Base-by-base conservation (phyloP, 1,140 invertebrate genomes). In the Mizuhopecten yessoensis region DNA sequence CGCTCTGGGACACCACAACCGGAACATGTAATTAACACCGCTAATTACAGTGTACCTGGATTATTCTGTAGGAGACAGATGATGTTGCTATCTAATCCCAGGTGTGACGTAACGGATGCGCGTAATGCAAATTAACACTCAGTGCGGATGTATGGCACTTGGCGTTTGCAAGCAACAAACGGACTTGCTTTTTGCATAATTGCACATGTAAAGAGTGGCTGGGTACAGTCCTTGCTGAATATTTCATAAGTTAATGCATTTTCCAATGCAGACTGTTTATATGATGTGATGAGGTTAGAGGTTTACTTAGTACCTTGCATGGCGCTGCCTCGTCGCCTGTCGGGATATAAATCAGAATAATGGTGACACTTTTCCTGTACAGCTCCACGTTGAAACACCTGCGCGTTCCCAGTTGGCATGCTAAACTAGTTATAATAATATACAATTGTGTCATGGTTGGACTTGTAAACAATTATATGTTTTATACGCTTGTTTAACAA, bases 221-320 rank as follows among this genome's bases (percentile, higher is more conserved):
- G n/a, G 57, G 57, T 75, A 75, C 57, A 29, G 57, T 0, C 57
- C 5, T 29, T 75, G 57, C 57, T 75, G 57, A 75, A 75, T 75
- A 75, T 75, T 75, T 75, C 57, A 75, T 75, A 75, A 75, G 57
- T n/a, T 75, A 75, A 75, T 29, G 57, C 29, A 23, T 75, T 75
- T 75, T 29, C 1, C n/a, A n/a, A n/a, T 75, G n/a, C 5, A n/a
- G 57, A 29, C 23, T 75, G 57, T 75, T 29, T 75, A 29, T 57
- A 23, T 29, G 9, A 17, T 45, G 42, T 45, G 42, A 45, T 45
- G 42, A 45, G 1, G 17, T 45, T 1, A 45, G 10, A 20, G 9
- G 42, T 45, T 45, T 45, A 17, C 17, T 45, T 17, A 45, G 42
- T 7, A 45, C 42, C 17, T 45, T 17, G 42, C 17, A 9, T 20